Conservation (phyloP, 1,140 invertebrate species). For the Brachionus rotundiformis region DNA sequence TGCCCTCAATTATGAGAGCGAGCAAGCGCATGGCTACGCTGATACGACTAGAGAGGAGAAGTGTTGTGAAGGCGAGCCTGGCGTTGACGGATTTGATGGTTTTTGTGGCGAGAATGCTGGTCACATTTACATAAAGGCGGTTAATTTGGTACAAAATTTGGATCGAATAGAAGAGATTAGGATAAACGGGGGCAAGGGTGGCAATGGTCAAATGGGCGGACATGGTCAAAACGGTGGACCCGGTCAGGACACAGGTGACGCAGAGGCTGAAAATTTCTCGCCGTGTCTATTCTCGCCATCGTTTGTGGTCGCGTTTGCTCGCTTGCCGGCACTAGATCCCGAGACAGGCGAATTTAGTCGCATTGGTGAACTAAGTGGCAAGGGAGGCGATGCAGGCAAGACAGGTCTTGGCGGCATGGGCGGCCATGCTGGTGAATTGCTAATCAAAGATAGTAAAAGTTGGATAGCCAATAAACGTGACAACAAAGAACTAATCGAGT, state of each 20-base stretch:
- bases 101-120: slow-evolving; percentile 29
- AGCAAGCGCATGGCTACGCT: background rate
- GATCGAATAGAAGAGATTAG: background rate
- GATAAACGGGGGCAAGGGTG: background rate
- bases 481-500: background rate
- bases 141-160: slow-evolving; percentile 3
- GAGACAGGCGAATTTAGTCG: slow-evolving; percentile 31
- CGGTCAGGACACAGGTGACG: slow-evolving; percentile 9
- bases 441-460: slow-evolving; percentile 16
- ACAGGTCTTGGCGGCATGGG: slow-evolving; percentile 2
- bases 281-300: background rate
- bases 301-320: slow-evolving; percentile 26
- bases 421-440: background rate
- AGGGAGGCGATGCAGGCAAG: background rate
- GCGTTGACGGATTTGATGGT: background rate
- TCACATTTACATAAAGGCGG: slow-evolving; percentile 17
- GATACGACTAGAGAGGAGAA: background rate
- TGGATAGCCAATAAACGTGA: background rate
- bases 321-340: background rate
- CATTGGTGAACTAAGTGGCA: background rate
- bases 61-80: background rate
- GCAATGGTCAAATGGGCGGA: background rate
- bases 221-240: background rate
- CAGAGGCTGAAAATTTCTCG: background rate
- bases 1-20: background rate